Conservation (phyloP, 2,113 vertebrate species). For the Clarias macrocephalus region DNA sequence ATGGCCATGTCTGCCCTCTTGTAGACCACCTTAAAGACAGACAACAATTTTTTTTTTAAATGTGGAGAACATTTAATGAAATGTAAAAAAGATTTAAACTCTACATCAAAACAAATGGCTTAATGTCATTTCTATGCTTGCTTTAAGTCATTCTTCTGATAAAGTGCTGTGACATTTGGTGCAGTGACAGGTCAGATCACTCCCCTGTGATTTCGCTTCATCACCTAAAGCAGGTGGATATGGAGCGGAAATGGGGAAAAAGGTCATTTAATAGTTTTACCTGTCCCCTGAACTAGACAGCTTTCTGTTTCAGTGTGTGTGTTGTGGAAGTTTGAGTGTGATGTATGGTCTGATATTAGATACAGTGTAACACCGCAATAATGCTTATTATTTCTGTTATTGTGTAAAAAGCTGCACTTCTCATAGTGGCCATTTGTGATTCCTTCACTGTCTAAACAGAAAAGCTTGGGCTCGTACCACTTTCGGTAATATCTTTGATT, state of each 20-base stretch:
- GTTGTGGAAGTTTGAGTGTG: not conserved
- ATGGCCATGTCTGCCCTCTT: constrained; percentile 97
- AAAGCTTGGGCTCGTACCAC: not conserved
- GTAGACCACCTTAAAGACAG: constrained; percentile 85
- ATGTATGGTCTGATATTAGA: not conserved
- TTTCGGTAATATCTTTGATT: not conserved
- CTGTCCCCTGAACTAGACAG: not conserved
- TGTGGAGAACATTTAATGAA: not conserved
- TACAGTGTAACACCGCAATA: not conserved
- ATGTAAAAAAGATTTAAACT: not conserved
- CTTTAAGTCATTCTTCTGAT: not conserved
- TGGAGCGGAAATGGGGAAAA: not conserved
- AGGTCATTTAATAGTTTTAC: not conserved
- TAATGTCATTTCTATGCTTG: constrained; percentile 15
- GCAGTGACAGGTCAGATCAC: constrained; percentile 11
- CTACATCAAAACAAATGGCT: not conserved
- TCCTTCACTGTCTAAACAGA: not conserved
- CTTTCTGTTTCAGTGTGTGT: not conserved
- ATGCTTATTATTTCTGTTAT: not conserved
- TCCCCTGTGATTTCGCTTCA: not conserved
- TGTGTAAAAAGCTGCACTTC: not conserved
- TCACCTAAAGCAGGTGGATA: not conserved
- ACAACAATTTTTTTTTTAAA: not conserved
- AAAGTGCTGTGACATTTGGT: constrained; percentile 10
- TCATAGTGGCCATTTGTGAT: not conserved